Evolutionary conservation across 2,113 vertebrate genomes (phyloP), one percentile per base, ranked within the genome.

Genomic region (Aythya baeri): DNA sequence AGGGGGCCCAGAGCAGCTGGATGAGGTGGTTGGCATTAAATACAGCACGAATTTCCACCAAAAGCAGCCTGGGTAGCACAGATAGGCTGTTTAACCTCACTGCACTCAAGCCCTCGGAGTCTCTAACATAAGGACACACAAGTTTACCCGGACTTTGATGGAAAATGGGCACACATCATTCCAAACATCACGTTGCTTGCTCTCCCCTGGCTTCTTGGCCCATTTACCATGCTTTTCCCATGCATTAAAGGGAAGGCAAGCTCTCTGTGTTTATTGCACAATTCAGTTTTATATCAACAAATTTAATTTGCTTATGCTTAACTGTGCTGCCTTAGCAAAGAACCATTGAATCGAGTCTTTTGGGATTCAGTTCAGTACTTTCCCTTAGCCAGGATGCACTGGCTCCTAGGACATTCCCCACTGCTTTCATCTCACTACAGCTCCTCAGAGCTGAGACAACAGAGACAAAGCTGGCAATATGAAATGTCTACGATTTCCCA

Each of bases 301-400:
- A 88, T 86, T 96, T 88, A 91, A 81, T 61, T 92, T 86, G 83
- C 92, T 95, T 94, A 84, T 0, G 0, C 11, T 32, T 74, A 95
- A 86, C 91, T 72, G 83, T 29, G 17, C 83, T 72, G 91, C 74
- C 52, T 92, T 81, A 88, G 83, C 77, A 72, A 78, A 95, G 91
- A 94, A 72, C 49, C 66, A 89, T 0, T 67, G 91, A 95, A 78
- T 34, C 11, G 57, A 94, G 61, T 72, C 46, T 91, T 81, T 61
- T 0, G 1, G 73, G 83, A 94, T 94, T 93, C 93, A 21, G 7
- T 68, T 91, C 80, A 86, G 34, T 81, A 79, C 88, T 94, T 90
- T 82, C 83, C 70, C 78, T 80, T 96, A 94, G 88, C 91, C 91
- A 81, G 77, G 59, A 58, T 0, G 0, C 25, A 9, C 68, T n/a